These are phyloP conservation scores for Calidris pugnax DNA, from an alignment of 2,113 vertebrate species.

Conservation along the genomic window DNA sequence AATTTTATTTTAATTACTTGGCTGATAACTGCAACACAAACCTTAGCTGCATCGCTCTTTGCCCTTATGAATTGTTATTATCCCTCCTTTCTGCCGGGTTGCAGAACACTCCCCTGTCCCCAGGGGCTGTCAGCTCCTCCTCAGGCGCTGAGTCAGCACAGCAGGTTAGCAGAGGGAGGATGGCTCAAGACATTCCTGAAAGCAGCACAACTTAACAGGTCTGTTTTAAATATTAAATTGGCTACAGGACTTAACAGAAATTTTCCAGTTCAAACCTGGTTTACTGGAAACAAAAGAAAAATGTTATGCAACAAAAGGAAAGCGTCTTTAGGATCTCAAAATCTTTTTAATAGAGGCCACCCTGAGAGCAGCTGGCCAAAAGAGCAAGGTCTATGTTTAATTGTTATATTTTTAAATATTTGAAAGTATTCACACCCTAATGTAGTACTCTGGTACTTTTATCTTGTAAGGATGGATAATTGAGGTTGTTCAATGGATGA, in stretches of 20 bases:
- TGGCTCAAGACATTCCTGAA: not conserved
- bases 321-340: not conserved
- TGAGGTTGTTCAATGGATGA: not conserved
- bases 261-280: not conserved
- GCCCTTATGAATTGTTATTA: not conserved
- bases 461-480: not conserved
- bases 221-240: conserved; percentile 16
- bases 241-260: not conserved
- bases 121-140: not conserved
- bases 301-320: not conserved
- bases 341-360: not conserved
- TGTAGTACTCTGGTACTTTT: not conserved
- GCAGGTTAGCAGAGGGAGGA: not conserved
- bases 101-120: not conserved
- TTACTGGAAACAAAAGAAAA: conserved; percentile 12
- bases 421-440: not conserved
- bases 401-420: not conserved
- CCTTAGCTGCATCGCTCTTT: not conserved
- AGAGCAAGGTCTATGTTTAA: not conserved
- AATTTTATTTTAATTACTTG: not conserved
- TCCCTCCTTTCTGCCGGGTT: not conserved
- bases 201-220: not conserved
- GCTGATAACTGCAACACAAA: not conserved
- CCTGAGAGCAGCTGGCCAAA: not conserved
- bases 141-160: not conserved